A percentile compares a stretch with the other conserved stretches of the same genome.
phyloP scores from a whole-genome alignment of 2,113 vertebrate species.

The Eonycteris spelaea region DNA sequence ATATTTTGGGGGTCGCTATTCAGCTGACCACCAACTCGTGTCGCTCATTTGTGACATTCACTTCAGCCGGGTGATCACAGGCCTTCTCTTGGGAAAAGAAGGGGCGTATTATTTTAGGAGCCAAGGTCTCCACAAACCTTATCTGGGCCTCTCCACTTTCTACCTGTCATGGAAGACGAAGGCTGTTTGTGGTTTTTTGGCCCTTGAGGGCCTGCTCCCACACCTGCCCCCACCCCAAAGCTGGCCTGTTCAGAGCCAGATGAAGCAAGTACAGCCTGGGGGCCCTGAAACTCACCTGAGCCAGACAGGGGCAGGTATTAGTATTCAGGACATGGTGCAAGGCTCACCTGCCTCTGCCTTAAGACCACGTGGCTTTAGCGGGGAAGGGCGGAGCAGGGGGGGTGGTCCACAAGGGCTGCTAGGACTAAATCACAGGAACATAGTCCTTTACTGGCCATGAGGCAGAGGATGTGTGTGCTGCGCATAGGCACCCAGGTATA shows the following conservation, averaged over 20 bases:
- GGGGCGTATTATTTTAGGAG: neutral
- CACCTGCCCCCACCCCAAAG: neutral
- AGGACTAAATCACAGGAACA: neutral
- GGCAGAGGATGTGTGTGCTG: neutral
- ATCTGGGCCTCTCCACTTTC: neutral
- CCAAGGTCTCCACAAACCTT: neutral
- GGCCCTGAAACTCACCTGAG: neutral
- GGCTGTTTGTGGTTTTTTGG: neutral
- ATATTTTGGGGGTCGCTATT: neutral
- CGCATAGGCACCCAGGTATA: neutral
- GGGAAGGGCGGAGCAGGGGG: neutral
- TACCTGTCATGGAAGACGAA: neutral
- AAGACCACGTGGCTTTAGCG: neutral
- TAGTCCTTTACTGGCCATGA: neutral
- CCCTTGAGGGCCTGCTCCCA: neutral
- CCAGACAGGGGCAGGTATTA: conserved; percentile 6
- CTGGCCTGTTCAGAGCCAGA: neutral
- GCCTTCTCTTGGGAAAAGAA: neutral
- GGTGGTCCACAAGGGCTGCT: neutral
- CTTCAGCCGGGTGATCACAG: neutral
- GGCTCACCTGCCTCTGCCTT: conserved; percentile 38
- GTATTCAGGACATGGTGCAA: conserved; percentile 49
- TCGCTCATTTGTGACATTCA: neutral
- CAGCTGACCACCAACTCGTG: neutral
- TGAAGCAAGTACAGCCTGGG: neutral